Evolutionary conservation across 2,888 invertebrate genomes (phyloP), one percentile per base, ranked within the genome.

Genomic region (Rotaria sp.): DNA sequence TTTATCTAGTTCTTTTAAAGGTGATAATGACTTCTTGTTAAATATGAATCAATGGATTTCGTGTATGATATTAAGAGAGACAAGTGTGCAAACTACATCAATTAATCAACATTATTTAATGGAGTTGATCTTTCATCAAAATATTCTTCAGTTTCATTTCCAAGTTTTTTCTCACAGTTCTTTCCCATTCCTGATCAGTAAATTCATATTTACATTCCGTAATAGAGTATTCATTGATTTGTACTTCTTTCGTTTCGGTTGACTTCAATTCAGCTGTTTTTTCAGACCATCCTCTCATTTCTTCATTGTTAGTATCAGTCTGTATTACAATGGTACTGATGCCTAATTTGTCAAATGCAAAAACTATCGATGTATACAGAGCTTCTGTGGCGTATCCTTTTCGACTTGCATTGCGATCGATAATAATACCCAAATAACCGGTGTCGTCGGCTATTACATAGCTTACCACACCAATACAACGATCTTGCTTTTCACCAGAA

Each of bases 211-310:
- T 35, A 35, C 30, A 67, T 67, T 67, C 21, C 5, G 35, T 67
- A 35, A 35, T 35, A 18, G 35, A 11, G 35, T 67, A 67, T 10
- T 11, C 35, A 35, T 67, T 67, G 1, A 67, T 30, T 35, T 35
- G 21, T 13, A 35, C 5, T 15, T 30, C 30, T 30, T 67, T 67
- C 30, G 13, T 67, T 13, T 35, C 15, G 4, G 13, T 2, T 35
- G 35, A 67, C 35, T 35, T 13, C 2, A 67, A 35, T 67, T 35
- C 67, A 30, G 67, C 67, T 35, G 35, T 67, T 4, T 67, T 67
- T 67, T 67, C 67, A 21, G 35, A 67, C 67, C 67, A 67, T 30
- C 67, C 67, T 67, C 67, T 67, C 67, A 67, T 67, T 67, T 67
- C 67, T 67, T 67, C 35, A 67, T 67, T 67, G 13, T 30, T 4